A percentile compares a stretch with the other conserved stretches of the same genome.
Conservation (phyloP, 1,140 invertebrate species). For the Brachionus rubens region DNA sequence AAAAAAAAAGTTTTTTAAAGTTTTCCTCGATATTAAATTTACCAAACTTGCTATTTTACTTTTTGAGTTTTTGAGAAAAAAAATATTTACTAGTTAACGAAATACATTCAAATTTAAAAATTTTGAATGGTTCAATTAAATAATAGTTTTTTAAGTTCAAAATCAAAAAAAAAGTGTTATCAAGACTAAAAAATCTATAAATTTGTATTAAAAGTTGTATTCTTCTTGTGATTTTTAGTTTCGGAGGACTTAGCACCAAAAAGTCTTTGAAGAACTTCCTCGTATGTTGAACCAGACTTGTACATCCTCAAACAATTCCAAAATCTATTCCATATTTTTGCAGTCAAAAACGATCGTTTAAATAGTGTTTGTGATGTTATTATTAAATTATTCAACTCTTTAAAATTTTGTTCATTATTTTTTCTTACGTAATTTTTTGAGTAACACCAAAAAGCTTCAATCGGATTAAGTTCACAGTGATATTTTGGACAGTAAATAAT, state of each 20-base stretch:
- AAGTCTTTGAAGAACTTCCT: not conserved
- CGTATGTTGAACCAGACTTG: not conserved
- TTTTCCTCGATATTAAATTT: too few relatives aligned
- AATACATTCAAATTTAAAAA: too few relatives aligned
- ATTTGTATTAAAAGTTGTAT: too few relatives aligned
- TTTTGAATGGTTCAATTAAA: not conserved
- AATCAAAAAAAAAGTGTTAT: too few relatives aligned
- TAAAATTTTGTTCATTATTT: not conserved
- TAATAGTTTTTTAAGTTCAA: too few relatives aligned
- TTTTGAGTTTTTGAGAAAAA: too few relatives aligned
- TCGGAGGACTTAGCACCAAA: not conserved
- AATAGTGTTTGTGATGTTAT: not conserved
- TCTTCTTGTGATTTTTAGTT: too few relatives aligned
- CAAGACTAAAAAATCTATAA: too few relatives aligned
- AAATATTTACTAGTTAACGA: too few relatives aligned
- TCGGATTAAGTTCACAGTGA: not conserved
- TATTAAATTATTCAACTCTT: not conserved
- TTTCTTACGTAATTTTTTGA: not conserved
- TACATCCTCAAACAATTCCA: not conserved
- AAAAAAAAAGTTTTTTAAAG: too few relatives aligned
- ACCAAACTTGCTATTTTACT: too few relatives aligned
- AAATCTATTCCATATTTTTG: slow-evolving; percentile 10
- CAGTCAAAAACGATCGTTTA: not conserved
- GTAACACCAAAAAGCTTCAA: slow-evolving; percentile 3
- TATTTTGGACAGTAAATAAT: not conserved